A percentile compares a stretch with the other conserved stretches of the same genome.
Conservation (phyloP, 1,140 invertebrate species). For the Pseudoatta argentina region DNA sequence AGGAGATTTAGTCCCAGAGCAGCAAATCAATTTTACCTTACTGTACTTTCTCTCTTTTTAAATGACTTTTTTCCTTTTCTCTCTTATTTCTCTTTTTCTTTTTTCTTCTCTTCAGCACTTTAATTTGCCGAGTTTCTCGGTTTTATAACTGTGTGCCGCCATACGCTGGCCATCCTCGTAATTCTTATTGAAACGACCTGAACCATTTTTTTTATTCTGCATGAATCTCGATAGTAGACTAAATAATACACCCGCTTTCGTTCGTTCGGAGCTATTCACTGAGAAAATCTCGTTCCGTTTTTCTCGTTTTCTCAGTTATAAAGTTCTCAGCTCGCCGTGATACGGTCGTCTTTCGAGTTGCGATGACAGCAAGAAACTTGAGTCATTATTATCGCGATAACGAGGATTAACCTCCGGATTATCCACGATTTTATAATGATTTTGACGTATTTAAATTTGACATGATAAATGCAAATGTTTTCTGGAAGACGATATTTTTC, state of each 20-base stretch:
- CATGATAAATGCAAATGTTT: conserved; percentile 13
- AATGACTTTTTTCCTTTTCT: background rate
- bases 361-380: conserved; percentile 9
- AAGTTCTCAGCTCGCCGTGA: conserved; percentile 38
- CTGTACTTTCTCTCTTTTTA: conserved; percentile 33
- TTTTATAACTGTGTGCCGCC: conserved; percentile 57
- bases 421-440: conserved; percentile 17
- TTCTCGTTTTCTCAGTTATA: conserved; percentile 45
- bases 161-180: conserved; percentile 38
- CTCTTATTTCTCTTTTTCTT: background rate
- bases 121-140: conserved; percentile 57
- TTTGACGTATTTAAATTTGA: background rate
- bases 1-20: conserved; percentile 21
- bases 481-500: background rate
- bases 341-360: background rate
- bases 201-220: conserved; percentile 61
- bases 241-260: conserved; percentile 66
- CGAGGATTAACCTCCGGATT: conserved; percentile 21
- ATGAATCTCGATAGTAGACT: conserved; percentile 57
- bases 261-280: conserved; percentile 46
- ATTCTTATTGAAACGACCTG: conserved; percentile 55
- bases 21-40: conserved; percentile 55
- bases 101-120: conserved; percentile 37
- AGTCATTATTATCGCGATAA: conserved; percentile 45
- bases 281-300: conserved; percentile 58